Evolutionary conservation across 2,113 vertebrate genomes (phyloP).

Genomic region (Oryzias curvinotus): DNA sequence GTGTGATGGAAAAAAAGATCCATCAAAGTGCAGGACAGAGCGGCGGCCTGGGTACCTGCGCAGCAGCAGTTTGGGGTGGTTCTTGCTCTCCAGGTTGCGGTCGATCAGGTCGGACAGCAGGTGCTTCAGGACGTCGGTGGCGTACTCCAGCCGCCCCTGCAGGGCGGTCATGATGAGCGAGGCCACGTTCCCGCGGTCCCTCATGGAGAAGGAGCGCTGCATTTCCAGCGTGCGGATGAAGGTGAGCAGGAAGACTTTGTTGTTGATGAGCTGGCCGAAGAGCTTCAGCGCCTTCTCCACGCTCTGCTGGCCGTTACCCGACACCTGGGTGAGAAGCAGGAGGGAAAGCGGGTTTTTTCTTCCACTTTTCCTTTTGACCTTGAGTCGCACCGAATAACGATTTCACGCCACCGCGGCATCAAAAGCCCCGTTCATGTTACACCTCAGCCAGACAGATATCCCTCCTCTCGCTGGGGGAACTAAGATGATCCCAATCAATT

Average conservation of each 20-base stretch:
- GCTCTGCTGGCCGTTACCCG: constrained; percentile 91
- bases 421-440: constrained; percentile 53
- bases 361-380: constrained; percentile 38
- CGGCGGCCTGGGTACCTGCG: constrained; percentile 82
- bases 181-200: constrained; percentile 95
- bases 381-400: constrained; percentile 42
- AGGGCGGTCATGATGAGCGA: constrained; percentile 98
- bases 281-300: constrained; percentile 97
- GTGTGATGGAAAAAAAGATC: neutral
- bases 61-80: constrained; percentile 96
- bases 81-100: constrained; percentile 98
- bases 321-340: constrained; percentile 79
- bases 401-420: constrained; percentile 12
- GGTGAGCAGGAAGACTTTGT: constrained; percentile 95
- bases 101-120: constrained; percentile 96
- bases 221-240: constrained; percentile 96
- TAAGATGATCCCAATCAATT: constrained; percentile 63
- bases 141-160: constrained; percentile 94
- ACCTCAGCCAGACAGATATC: constrained; percentile 36
- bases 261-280: constrained; percentile 97
- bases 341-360: neutral
- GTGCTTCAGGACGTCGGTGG: constrained; percentile 96
- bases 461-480: constrained; percentile 40
- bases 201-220: constrained; percentile 98
- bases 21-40: neutral